Evolutionary conservation across 2,113 vertebrate genomes (phyloP), one percentile per base, ranked within the genome.

Genomic region (Dasyornis broadbenti): DNA sequence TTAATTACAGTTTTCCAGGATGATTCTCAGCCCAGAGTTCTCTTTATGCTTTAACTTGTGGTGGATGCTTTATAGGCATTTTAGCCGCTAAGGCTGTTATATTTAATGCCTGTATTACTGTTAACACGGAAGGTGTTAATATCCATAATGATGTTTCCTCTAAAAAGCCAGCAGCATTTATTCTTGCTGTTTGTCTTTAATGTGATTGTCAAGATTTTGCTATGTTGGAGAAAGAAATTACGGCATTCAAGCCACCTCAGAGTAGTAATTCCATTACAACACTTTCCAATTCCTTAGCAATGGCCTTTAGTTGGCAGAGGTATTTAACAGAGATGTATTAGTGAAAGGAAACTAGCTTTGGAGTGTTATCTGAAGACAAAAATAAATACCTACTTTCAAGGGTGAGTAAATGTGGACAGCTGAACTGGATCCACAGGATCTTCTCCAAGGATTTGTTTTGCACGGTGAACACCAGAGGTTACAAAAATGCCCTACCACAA

Each of bases 261-360:
- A 76, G 78, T 33, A 70, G 44, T 93, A 92, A 96, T 94, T 92
- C 60, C 76, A 88, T 95, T 91, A 93, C 60, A 84, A 47, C 40
- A 40, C 69, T 76, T 91, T 65, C 50, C 49, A 93, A 10, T 90
- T 94, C 86, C 82, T 92, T 69, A 84, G 53, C 66, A 88, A 8
- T 77, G 61, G 63, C 44, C 57, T 89, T 91, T 91, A 95, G 94
- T 95, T 96, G 95, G 54, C 13, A 91, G n/a, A 85, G 45, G 82
- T 84, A 87, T 87, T 80, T 80, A 39, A 69, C 82, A 73, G 42
- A 76, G 24, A 22, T 82, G 2, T 72, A 28, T 91, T 73, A 91
- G 42, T 88, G 59, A 76, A 89, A 69, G 50, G 37, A 82, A 87
- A 49, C 10, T 28, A 72, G 40, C 57, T 79, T 83, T 73, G 75